Evolutionary conservation across 2,113 vertebrate species (phyloP).

Genomic region (Terrapene triunguis): DNA sequence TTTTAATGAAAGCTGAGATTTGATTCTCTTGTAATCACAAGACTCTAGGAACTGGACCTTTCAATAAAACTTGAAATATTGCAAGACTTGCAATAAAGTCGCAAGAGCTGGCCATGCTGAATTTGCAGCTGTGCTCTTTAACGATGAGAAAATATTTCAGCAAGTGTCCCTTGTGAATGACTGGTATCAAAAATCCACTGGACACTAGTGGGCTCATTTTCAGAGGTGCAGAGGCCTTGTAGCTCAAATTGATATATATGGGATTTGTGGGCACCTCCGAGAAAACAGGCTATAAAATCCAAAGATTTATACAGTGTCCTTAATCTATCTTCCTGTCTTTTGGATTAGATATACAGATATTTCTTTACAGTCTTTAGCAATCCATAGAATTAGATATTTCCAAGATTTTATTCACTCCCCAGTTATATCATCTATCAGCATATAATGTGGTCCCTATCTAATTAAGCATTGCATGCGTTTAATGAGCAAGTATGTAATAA

Average conservation of each 20-base stretch:
- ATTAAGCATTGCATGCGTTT: conserved; percentile 10
- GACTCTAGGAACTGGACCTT: neutral
- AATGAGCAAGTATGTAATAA: conserved; percentile 12
- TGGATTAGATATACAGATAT: neutral
- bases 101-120: neutral
- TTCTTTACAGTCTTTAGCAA: neutral
- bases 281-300: neutral
- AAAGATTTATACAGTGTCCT: neutral
- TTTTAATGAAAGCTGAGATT: neutral
- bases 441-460: neutral
- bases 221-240: neutral
- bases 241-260: neutral
- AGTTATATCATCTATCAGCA: neutral
- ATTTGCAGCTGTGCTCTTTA: neutral
- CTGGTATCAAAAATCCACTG: neutral
- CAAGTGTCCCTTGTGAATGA: neutral
- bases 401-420: neutral
- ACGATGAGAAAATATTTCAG: neutral
- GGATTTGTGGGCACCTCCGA: neutral
- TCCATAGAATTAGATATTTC: neutral
- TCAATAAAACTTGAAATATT: neutral
- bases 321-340: neutral
- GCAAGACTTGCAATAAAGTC: neutral
- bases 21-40: neutral
- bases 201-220: neutral